Conservation (phyloP, 64 coral and sea anemone species). For the Catalaphyllia jardinei region DNA sequence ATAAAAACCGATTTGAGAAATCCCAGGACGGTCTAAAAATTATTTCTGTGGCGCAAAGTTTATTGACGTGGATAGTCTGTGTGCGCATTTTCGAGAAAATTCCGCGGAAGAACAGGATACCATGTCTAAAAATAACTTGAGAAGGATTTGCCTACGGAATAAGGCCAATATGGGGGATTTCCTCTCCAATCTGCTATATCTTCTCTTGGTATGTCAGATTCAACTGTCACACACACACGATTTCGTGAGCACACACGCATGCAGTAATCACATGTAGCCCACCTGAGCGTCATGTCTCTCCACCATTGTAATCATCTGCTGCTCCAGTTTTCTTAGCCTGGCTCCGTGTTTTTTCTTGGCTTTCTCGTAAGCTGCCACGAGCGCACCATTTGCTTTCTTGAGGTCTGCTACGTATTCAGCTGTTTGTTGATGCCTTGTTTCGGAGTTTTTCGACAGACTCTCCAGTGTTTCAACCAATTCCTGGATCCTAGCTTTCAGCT, state of each 20-base stretch:
- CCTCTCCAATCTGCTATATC: too few species aligned
- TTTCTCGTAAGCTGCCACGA: slow-evolving; percentile 98
- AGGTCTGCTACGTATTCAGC: slow-evolving; percentile 97
- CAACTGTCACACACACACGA: background rate
- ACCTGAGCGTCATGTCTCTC: slow-evolving; percentile 99
- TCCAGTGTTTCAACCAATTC: slow-evolving; percentile 91
- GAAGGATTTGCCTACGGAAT: too few species aligned
- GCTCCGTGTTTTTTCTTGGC: slow-evolving; percentile 94
- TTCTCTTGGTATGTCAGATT: background rate
- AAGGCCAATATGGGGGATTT: too few species aligned
- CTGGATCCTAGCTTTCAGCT: slow-evolving; percentile 83
- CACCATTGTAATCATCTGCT: slow-evolving; percentile 95
- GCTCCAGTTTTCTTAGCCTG: slow-evolving; percentile 85
- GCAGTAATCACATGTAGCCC: background rate
- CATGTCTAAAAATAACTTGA: too few species aligned
- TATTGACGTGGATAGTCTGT: too few species aligned
- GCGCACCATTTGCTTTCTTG: slow-evolving; percentile 91
- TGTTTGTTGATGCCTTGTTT: slow-evolving; percentile 88
- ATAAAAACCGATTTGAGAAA: too few species aligned
- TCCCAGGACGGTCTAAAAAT: too few species aligned
- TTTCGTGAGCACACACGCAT: background rate
- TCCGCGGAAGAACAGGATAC: too few species aligned
- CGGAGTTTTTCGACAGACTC: slow-evolving; percentile 87
- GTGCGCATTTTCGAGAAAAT: too few species aligned
- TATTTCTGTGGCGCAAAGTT: too few species aligned